These are phyloP conservation scores for Actinia tenebrosa DNA, from an alignment of 64 coral and sea anemone genomes.

Conservation along the genomic window DNA sequence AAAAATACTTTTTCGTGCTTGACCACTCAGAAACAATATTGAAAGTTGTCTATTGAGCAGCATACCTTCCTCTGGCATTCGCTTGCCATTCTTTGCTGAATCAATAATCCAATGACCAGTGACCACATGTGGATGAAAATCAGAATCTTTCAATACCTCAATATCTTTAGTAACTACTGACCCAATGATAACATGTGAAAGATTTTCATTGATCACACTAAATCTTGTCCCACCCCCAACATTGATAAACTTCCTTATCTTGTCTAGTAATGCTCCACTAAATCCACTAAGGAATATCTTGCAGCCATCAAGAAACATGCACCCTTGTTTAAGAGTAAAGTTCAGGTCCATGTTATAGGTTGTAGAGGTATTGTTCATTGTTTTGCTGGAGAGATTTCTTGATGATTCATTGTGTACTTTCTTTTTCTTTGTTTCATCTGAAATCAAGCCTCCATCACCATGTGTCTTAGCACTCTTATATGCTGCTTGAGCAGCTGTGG, in stretches of 20 bases:
- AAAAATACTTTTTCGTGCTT: no score
- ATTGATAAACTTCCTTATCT: constrained; percentile 83
- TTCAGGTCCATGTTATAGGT: constrained; percentile 31
- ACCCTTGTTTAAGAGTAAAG: constrained; percentile 52
- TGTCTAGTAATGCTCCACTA: constrained; percentile 64
- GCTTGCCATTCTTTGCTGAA: constrained; percentile 66
- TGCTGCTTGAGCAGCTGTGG: constrained; percentile 70
- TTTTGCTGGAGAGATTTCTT: constrained; percentile 17
- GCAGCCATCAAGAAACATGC: constrained; percentile 91
- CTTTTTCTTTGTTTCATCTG: constrained; percentile 30
- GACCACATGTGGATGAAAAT: constrained; percentile 77
- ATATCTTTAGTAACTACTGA: constrained; percentile 54
- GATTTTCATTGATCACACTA: constrained; percentile 89
- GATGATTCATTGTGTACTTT: constrained; percentile 6
- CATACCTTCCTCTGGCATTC: constrained; percentile 77
- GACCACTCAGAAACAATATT: no score
- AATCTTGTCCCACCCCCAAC: constrained; percentile 90
- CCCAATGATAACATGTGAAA: constrained; percentile 92
- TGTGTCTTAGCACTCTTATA: constrained; percentile 81
- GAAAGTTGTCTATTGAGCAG: not conserved
- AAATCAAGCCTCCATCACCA: constrained; percentile 58
- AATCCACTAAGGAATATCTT: constrained; percentile 96
- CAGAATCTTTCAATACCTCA: constrained; percentile 53
- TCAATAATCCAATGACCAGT: constrained; percentile 82
- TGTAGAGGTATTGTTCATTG: constrained; percentile 8